These are phyloP conservation scores for Teleopsis dalmanni DNA, from an alignment of 1,140 invertebrate genomes.

Conservation along the genomic window DNA sequence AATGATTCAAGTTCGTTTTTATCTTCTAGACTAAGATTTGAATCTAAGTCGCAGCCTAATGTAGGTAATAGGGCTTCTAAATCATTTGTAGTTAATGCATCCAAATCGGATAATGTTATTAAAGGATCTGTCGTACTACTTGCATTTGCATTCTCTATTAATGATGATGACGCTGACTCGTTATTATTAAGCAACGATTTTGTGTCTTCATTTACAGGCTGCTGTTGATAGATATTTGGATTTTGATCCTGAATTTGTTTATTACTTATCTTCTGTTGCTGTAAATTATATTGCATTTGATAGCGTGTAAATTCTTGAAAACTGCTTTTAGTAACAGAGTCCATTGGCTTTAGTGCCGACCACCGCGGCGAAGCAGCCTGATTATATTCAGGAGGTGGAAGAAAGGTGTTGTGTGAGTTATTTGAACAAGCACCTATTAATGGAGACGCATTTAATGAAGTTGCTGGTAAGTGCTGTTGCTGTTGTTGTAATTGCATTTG, in stretches of 20 bases:
- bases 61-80: constrained; percentile 57
- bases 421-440: constrained; percentile 17
- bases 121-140: constrained; percentile 25
- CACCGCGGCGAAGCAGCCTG: constrained; percentile 44
- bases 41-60: constrained; percentile 49
- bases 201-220: constrained; percentile 11
- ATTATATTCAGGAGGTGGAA: constrained; percentile 45
- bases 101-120: constrained; percentile 42
- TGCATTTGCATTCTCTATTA: constrained; percentile 1
- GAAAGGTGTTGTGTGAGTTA: constrained; percentile 25
- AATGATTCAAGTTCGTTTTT: constrained; percentile 44
- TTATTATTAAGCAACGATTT: constrained; percentile 12
- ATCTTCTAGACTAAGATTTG: constrained; percentile 47
- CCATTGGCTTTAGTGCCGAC: constrained; percentile 48
- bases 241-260: constrained; percentile 11
- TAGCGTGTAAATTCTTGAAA: constrained; percentile 54
- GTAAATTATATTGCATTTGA: constrained; percentile 54
- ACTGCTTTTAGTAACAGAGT: constrained; percentile 52
- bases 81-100: constrained; percentile 49
- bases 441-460: constrained; percentile 13
- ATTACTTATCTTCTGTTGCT: constrained; percentile 43
- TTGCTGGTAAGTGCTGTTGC: constrained; percentile 13
- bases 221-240: constrained; percentile 38
- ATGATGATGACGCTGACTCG: constrained; percentile 5
- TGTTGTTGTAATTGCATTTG: constrained; percentile 15